phyloP scores from a whole-genome alignment of 2,888 invertebrate genomes.

The Diachrysia chrysitis region DNA sequence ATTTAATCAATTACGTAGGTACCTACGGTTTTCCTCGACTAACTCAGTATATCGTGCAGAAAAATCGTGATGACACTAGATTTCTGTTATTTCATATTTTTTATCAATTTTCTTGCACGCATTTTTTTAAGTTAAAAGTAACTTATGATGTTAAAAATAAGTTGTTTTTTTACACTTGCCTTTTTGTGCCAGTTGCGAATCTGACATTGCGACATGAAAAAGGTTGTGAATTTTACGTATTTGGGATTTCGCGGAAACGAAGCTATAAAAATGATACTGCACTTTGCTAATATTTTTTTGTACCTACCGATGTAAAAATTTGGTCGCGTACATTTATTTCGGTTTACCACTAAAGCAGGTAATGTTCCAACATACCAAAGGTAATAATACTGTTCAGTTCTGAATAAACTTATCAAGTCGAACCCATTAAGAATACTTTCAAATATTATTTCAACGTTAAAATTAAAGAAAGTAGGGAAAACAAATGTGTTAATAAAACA shows the following conservation, averaged over 20 bases:
- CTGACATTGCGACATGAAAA: constrained; percentile 35
- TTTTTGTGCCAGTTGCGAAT: not conserved
- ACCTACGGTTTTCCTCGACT: not conserved
- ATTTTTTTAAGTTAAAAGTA: not conserved
- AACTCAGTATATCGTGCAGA: too few relatives aligned
- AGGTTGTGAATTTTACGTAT: constrained; percentile 22
- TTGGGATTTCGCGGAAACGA: constrained; percentile 36
- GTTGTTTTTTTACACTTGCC: not conserved
- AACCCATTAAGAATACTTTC: not conserved
- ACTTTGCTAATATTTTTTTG: not conserved
- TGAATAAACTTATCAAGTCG: not conserved
- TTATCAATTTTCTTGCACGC: not conserved
- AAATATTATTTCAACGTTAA: not conserved
- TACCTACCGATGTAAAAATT: not conserved
- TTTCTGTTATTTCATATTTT: not conserved
- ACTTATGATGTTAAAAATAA: not conserved
- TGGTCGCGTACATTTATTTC: too few relatives aligned
- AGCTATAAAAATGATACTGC: constrained; percentile 37
- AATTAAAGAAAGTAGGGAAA: not conserved
- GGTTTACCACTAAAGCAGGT: not conserved
- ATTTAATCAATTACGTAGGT: not conserved
- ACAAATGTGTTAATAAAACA: not conserved
- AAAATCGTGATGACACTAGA: not conserved
- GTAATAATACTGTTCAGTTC: not conserved
- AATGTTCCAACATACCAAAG: not conserved